A percentile compares a stretch with the other conserved stretches of the same genome.
Evolutionary conservation across 1,140 invertebrate genomes (phyloP).

Genomic region (Branchinecta lynchi): DNA sequence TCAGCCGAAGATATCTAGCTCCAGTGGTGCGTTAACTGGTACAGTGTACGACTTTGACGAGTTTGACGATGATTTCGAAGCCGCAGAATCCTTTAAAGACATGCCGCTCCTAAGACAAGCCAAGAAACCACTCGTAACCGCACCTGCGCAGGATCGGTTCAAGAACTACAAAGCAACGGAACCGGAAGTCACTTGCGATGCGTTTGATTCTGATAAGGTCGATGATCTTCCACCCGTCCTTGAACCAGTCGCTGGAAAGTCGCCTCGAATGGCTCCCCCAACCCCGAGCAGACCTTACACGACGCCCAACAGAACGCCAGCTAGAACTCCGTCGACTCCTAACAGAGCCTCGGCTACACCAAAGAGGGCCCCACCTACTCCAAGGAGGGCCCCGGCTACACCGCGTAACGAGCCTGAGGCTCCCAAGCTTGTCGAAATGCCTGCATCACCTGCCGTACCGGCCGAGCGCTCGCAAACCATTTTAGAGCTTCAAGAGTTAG

Average conservation of each 20-base stretch:
- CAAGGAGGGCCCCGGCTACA: constrained; percentile 4
- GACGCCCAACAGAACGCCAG: background rate
- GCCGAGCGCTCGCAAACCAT: constrained; percentile 43
- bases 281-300: background rate
- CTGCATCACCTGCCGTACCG: constrained; percentile 18
- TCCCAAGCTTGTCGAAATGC: constrained; percentile 12
- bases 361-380: background rate
- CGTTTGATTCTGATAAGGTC: background rate
- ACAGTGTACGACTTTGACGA: constrained; percentile 67
- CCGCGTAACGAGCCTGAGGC: constrained; percentile 29
- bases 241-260: background rate
- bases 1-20: background rate
- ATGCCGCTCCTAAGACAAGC: constrained; percentile 8
- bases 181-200: background rate
- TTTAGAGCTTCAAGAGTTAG: constrained; percentile 52
- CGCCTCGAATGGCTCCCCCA: background rate
- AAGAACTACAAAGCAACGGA: background rate
- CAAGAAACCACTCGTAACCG: background rate
- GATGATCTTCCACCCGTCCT: background rate
- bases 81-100: constrained; percentile 30
- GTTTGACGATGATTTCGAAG: constrained; percentile 53
- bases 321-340: background rate
- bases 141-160: background rate
- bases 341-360: background rate
- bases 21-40: constrained; percentile 42